A percentile compares a stretch with the other conserved stretches of the same genome.
These are phyloP conservation scores for Phrynosoma platyrhinos DNA, from an alignment of 2,113 vertebrate genomes.

Conservation along the genomic window DNA sequence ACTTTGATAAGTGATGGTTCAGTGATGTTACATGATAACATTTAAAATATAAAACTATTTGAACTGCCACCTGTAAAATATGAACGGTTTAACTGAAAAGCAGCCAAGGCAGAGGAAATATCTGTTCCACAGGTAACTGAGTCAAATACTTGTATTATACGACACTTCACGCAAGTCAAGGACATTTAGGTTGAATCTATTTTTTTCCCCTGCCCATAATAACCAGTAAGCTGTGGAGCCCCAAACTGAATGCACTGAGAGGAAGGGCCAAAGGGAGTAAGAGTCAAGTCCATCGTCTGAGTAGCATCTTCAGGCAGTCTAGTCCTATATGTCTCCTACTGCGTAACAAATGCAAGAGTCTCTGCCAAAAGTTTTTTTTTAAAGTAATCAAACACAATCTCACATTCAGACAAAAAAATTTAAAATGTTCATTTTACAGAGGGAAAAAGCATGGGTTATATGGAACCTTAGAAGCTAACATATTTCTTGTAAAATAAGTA, in stretches of 20 bases:
- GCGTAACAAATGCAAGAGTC: not conserved
- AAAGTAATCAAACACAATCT: not conserved
- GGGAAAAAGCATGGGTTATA: not conserved
- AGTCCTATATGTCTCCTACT: not conserved
- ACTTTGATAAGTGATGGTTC: constrained; percentile 28
- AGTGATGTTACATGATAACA: not conserved
- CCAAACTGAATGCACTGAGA: not conserved
- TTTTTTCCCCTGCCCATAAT: not conserved
- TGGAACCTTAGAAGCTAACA: not conserved
- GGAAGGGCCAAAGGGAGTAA: not conserved
- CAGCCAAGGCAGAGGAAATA: constrained; percentile 1
- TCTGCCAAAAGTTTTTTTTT: not conserved
- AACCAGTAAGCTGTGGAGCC: not conserved
- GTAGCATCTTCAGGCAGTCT: not conserved
- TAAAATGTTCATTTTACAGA: not conserved
- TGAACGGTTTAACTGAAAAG: constrained; percentile 31
- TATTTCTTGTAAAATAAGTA: not conserved
- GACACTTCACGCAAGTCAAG: constrained; percentile 7
- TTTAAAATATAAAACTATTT: constrained; percentile 26
- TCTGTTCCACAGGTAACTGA: not conserved
- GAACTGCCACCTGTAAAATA: constrained; percentile 31
- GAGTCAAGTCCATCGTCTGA: not conserved
- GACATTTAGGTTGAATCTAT: not conserved
- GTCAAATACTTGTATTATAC: constrained; percentile 12
- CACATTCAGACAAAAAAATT: no score